Percentiles rank a stretch among this genome's conserved stretches.
phyloP scores from a whole-genome alignment of 2,113 vertebrate genomes.

The Garra rufa region DNA sequence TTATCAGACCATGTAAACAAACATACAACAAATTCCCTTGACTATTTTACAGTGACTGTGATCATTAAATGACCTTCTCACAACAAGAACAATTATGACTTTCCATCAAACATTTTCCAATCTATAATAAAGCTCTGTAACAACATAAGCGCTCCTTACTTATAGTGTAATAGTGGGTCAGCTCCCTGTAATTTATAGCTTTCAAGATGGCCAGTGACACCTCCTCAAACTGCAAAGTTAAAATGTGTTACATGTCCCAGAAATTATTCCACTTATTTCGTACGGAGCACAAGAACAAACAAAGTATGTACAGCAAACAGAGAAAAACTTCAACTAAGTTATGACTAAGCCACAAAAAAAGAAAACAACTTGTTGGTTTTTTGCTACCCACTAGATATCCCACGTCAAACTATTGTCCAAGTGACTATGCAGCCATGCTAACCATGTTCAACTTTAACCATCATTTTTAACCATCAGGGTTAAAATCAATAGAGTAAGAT shows the following conservation, averaged over 20 bases:
- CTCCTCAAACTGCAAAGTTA: neutral
- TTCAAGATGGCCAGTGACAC: neutral
- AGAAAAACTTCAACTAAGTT: neutral
- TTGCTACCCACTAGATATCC: neutral
- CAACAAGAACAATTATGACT: neutral
- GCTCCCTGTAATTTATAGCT: neutral
- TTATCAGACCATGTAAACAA: neutral
- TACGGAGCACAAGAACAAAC: neutral
- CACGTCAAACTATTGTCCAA: neutral
- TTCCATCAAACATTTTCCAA: conserved; percentile 9
- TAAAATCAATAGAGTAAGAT: neutral
- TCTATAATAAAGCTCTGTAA: neutral
- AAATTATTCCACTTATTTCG: neutral
- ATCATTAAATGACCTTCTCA: neutral
- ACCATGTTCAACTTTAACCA: neutral
- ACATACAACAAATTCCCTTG: neutral
- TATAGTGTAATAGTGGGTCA: neutral
- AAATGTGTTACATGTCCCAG: neutral
- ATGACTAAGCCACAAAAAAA: neutral
- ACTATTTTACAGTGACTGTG: neutral
- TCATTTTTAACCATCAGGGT: neutral
- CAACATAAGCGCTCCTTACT: neutral
- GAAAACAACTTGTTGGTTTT: neutral
- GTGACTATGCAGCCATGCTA: neutral
- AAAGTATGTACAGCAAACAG: neutral